These are phyloP conservation scores for Syrrhaptes paradoxus DNA, from an alignment of 2,113 vertebrate genomes.

Conservation along the genomic window DNA sequence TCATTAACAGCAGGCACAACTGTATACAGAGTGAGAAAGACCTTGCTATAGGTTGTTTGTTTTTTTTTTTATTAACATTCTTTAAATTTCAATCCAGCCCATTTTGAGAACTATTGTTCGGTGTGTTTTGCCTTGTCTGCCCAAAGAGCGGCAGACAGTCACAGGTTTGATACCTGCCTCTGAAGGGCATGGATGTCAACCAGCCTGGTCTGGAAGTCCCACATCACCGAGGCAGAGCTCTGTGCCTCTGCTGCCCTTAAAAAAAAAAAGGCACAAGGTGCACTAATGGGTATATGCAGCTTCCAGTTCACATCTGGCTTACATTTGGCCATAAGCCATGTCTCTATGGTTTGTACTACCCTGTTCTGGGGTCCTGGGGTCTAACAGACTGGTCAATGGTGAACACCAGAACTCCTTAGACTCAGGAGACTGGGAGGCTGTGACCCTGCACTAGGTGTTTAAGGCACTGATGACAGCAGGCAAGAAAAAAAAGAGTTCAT, in stretches of 20 bases:
- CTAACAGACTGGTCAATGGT: neutral
- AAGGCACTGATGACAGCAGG: neutral
- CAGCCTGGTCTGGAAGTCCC: neutral
- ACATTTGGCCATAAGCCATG: neutral
- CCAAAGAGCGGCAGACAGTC: neutral
- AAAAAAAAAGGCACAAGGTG: neutral
- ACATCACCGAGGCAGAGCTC: neutral
- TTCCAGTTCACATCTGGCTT: neutral
- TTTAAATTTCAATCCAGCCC: neutral
- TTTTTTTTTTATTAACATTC: neutral
- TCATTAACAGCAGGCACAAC: neutral
- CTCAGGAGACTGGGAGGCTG: neutral
- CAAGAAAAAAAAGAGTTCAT: neutral
- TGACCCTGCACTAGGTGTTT: neutral
- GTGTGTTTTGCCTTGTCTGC: neutral
- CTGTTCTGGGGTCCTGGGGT: neutral
- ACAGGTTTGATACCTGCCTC: neutral
- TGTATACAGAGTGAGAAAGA: neutral
- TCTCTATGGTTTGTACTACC: neutral
- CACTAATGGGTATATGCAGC: rapidly evolving
- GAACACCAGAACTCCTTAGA: neutral
- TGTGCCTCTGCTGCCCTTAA: neutral
- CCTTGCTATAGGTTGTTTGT: neutral
- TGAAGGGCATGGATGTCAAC: rapidly evolving
- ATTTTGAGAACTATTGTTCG: neutral